Evolutionary conservation across 2,113 vertebrate species (phyloP), one percentile per base, ranked within the genome.

Genomic region (Etheostoma spectabile): DNA sequence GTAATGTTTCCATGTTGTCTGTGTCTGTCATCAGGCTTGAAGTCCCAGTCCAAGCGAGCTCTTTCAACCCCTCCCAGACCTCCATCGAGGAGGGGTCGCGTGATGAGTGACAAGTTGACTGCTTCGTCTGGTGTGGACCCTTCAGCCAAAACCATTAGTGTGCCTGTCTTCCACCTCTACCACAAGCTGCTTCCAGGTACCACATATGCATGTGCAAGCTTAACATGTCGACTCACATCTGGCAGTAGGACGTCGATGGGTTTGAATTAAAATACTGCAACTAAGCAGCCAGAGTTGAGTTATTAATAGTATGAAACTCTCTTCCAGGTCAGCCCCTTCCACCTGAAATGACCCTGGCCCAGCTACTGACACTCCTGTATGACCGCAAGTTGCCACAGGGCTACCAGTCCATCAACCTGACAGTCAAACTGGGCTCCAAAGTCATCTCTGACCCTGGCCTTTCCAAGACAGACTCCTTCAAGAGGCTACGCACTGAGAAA

Each of bases 391-490:
- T 99, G 86, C 98, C 98, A 66, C 98, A 99, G 87, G 98, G 98
- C 78, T 99, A 99, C 86, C 95, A 97, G 85, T 99, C 98, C 51
- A 96, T 99, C 91, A 97, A 99, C 89, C 92, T 99, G 82, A 98
- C 96, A 11, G 98, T 99, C 87, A 99, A 99, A 86, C 95, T 99
- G 85, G 98, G 98, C 52, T 99, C 98, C 83, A 99, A 98, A 94
- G 96, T 99, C 38, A 99, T 99, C 92, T 99, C 97, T 38, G 98
- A 99, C 88, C 96, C 97, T 2, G 96, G 97, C 38, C 95, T 99
- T 5, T 99, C 98, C 13, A 99, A 99, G 95, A 99, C 98, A 0
- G 98, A 99, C 86, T 99, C 98, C 42, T 99, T 99, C 94, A 99
- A 99, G 93, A 96, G 98, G 73, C 95, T 99, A 0, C 96, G 99